Base-by-base conservation (phyloP, 2,888 invertebrate species). In the Tribolium freemani region DNA sequence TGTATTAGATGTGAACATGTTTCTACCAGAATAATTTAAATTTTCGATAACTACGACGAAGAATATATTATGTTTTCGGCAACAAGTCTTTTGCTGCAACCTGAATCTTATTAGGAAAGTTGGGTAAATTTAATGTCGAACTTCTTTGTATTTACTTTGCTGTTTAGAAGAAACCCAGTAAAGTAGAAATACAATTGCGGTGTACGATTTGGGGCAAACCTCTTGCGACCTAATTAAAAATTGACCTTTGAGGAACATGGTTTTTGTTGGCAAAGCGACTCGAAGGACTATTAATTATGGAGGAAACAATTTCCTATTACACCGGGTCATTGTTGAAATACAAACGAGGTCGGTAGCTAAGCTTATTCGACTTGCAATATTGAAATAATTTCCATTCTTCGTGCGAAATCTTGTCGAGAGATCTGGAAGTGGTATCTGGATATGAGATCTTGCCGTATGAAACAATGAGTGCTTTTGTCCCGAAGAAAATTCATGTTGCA, bases 301-400 rank as follows among this genome's bases (percentile, higher is more conserved):
- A 72, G 48, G 66, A 11, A 67, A 72, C 71, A 68, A 61, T 72
- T 72, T 68, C 61, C 61, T 56, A 66, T 72, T 61, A 60, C 56
- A 13, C 51, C 56, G 56, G 56, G 61, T 54, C 56, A 70, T 70
- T 70, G 70, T 70, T 64, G 20, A 56, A 57, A 26, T 38, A 70
- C 50, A 63, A 70, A 57, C 50, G 64, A 50, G 10, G 45, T 64
- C 53, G 58, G 45, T 58, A 26, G 53, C 61, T 64, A 20, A 13
- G 48, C 21, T 53, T 67, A 44, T 54, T 67, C 30, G n/a, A 48
- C 48, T 48, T 60, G 67, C 61, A 67, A 72, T 48, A 68, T 72
- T 68, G 67, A 60, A 71, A 66, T 71, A 45, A 48, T 67, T 66
- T 71, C 58, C 58, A 46, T 60, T 60, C 54, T 71, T 51, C 21